phyloP scores from a whole-genome alignment of 2,797 vertebrate species.

The Carapus acus region DNA sequence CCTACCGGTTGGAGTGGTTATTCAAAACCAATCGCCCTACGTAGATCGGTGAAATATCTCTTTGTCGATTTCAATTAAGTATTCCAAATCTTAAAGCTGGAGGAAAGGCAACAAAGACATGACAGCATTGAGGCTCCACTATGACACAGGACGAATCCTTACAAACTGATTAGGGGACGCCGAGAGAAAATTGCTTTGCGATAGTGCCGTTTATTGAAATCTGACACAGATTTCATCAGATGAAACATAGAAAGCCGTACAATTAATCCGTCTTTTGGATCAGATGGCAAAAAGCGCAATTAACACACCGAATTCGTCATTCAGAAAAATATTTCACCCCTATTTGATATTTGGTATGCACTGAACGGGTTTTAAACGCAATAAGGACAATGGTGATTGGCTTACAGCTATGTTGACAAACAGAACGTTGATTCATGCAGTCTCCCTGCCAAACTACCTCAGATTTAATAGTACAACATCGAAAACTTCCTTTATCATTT shows the following conservation, averaged over 20 bases:
- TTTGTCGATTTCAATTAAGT: slow-evolving; percentile 38
- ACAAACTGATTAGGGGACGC: background rate
- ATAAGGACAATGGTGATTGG: slow-evolving; percentile 49
- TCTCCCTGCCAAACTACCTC: no score
- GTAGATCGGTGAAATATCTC: slow-evolving; percentile 13
- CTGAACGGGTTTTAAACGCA: slow-evolving; percentile 58
- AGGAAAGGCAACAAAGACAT: slow-evolving; percentile 66
- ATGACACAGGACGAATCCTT: slow-evolving; percentile 65
- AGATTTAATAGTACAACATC: no score
- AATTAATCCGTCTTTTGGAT: background rate
- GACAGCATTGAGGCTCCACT: slow-evolving; percentile 66
- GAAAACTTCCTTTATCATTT: no score
- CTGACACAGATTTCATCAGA: accelerated
- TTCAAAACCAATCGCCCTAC: slow-evolving; percentile 8
- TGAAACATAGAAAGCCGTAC: no score
- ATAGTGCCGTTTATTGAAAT: accelerated
- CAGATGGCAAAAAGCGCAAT: accelerated
- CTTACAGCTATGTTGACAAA: background rate
- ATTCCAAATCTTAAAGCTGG: slow-evolving; percentile 18
- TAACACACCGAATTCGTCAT: background rate
- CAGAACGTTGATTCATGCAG: no score
- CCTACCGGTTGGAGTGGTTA: slow-evolving; percentile 45
- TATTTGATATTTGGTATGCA: slow-evolving; percentile 39
- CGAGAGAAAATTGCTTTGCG: background rate
- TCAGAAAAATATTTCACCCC: background rate